Evolutionary conservation across 1,140 invertebrate genomes (phyloP), one percentile per base, ranked within the genome.

Genomic region (Probaryconus sp.): DNA sequence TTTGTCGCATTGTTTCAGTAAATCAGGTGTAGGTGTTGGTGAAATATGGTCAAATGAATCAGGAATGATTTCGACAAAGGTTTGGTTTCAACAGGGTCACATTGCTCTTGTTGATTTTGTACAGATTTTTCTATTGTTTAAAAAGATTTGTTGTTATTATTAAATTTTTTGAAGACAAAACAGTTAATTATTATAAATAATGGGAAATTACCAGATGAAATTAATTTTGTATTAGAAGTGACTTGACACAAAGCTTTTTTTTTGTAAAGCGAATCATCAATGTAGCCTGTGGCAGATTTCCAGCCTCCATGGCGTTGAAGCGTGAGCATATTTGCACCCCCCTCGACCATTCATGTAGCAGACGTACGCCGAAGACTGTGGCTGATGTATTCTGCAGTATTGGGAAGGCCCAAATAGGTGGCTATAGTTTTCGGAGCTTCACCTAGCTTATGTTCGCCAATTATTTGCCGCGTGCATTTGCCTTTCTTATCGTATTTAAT

Each of bases 341-440:
- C 20, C 9, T 37, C 33, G 5, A 16, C 30, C 30, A 35, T n/a
- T 7, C 24, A 14, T 2, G 17, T 35, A 14, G 21, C n/a, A n/a
- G n/a, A n/a, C n/a, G n/a, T n/a, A n/a, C 21, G 21, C 11, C 42
- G 21, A 10, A 45, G 35, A 26, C 31, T 35, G 20, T 51, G 48
- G 3, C 48, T 18, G 11, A 31, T 51, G 24, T 51, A 51, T 35
- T 37, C 21, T n/a, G n/a, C n/a, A n/a, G 30, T 10, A 18, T 56
- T 24, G 6, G 35, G 26, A 14, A 56, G 38, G 6, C 11, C 9
- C 18, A 56, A 43, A 21, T 14, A 56, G 1, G 35, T 40, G 1
- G 51, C 37, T 7, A 56, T 56, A 13, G 14, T 43, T 18, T 56
- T 43, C 10, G 51, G 51, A 11, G 38, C 51, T 30, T 56, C 26